Percentiles rank a stretch among this genome's conserved stretches.
Evolutionary conservation across 2,113 vertebrate genomes (phyloP).

Genomic region (Leptocoma aspasia): DNA sequence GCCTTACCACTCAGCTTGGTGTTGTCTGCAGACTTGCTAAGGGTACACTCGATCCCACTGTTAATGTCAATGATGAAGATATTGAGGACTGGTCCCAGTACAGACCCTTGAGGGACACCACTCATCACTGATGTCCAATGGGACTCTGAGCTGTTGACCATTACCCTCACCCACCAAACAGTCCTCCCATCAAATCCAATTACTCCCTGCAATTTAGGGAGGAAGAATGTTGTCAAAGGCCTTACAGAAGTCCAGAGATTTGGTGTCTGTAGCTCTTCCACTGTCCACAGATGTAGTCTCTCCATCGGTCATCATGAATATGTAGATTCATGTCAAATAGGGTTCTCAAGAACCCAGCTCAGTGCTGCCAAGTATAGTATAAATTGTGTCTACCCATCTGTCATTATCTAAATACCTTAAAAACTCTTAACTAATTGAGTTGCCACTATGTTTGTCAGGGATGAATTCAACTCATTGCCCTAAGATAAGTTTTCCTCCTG

Average conservation of each 20-base stretch:
- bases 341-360: not conserved
- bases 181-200: not conserved
- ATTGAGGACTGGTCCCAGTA: not conserved
- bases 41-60: accelerated
- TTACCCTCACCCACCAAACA: not conserved
- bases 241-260: not conserved
- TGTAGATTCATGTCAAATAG: not conserved
- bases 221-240: not conserved
- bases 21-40: not conserved
- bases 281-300: not conserved
- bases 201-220: not conserved
- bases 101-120: not conserved
- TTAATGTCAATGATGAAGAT: not conserved
- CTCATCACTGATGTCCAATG: not conserved
- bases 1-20: not conserved
- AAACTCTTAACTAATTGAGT: not conserved
- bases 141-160: not conserved
- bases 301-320: not conserved
- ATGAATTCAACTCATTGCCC: not conserved
- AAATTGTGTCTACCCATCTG: not conserved
- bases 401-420: not conserved
- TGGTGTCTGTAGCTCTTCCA: not conserved
- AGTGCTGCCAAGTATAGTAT: not conserved
- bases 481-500: not conserved
- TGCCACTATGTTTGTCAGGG: not conserved